Evolutionary conservation across 37 sponge, comb jelly and placozoan species (phyloP).

Genomic region (Diacarnus erythraeanus): DNA sequence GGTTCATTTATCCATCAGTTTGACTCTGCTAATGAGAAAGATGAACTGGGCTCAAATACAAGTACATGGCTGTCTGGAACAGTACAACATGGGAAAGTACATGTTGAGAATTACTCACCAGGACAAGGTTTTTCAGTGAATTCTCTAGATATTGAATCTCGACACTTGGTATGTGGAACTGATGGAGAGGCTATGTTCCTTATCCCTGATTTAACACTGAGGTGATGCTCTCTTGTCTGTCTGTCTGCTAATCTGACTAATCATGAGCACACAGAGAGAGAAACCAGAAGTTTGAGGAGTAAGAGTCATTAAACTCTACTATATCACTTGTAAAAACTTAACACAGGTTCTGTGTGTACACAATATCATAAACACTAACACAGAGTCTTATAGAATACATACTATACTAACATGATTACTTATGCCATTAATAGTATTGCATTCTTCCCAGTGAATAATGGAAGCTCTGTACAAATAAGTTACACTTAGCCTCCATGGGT

Average conservation of each 20-base stretch:
- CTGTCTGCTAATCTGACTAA: no score
- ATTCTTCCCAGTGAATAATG: no score
- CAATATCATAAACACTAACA: no score
- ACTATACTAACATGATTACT: no score
- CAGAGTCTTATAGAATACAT: no score
- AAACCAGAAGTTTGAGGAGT: slow-evolving; percentile 42
- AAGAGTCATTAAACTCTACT: slow-evolving; percentile 56
- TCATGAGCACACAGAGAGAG: no score
- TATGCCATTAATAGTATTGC: no score
- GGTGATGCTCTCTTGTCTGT: background rate
- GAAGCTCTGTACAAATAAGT: no score
- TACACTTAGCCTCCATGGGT: no score
- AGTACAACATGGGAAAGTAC: slow-evolving; percentile 23
- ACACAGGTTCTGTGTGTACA: no score
- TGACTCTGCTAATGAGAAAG: background rate
- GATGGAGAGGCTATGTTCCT: slow-evolving; percentile 61
- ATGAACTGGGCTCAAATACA: background rate
- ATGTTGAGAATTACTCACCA: slow-evolving; percentile 24
- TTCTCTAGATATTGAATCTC: slow-evolving; percentile 63
- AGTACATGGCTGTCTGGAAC: slow-evolving; percentile 56
- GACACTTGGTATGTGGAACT: slow-evolving; percentile 65
- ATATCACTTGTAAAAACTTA: slow-evolving; percentile 42
- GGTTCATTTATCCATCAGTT: background rate
- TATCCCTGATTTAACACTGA: slow-evolving; percentile 29
- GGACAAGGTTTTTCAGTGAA: slow-evolving; percentile 54